A percentile compares a stretch with the other conserved stretches of the same genome.
Evolutionary conservation across 2,797 vertebrate species (phyloP).

Genomic region (Darevskia nairensis): DNA sequence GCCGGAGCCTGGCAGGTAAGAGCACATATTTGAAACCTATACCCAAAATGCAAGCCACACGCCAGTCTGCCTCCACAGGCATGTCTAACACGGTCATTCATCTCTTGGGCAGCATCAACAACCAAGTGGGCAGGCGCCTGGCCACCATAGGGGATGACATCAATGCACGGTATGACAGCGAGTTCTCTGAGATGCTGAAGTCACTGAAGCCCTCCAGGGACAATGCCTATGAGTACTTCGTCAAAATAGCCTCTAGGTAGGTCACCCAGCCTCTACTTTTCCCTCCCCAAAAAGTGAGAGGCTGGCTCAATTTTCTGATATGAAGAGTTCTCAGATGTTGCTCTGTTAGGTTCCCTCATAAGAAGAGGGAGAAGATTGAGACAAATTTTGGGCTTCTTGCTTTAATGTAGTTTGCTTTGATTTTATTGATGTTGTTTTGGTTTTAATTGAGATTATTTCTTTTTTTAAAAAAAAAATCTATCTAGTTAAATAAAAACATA

Average conservation of each 20-base stretch:
- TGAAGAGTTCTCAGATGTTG: neutral
- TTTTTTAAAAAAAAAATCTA: too few species aligned
- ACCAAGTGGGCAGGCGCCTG: conserved; percentile 78
- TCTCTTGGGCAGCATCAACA: conserved; percentile 57
- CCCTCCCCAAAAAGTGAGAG: accelerated
- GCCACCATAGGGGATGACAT: conserved; percentile 83
- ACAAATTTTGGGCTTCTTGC: neutral
- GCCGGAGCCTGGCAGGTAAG: conserved; percentile 73
- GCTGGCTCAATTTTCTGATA: neutral
- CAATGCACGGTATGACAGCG: conserved; percentile 75
- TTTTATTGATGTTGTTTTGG: too few species aligned
- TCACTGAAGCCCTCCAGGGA: conserved; percentile 73
- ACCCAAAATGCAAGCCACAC: accelerated
- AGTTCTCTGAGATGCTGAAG: conserved; percentile 77
- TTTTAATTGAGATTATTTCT: too few species aligned
- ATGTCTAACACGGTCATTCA: accelerated
- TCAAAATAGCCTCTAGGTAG: conserved; percentile 81
- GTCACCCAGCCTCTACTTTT: accelerated
- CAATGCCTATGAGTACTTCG: conserved; percentile 78
- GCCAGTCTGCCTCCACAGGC: accelerated
- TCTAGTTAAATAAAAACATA: too few species aligned
- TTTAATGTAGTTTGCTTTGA: too few species aligned
- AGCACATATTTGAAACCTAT: accelerated
- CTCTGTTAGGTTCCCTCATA: neutral
- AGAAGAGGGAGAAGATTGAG: neutral